Base-by-base conservation (phyloP, 2,888 invertebrate genomes). In the Tillus elongatus region DNA sequence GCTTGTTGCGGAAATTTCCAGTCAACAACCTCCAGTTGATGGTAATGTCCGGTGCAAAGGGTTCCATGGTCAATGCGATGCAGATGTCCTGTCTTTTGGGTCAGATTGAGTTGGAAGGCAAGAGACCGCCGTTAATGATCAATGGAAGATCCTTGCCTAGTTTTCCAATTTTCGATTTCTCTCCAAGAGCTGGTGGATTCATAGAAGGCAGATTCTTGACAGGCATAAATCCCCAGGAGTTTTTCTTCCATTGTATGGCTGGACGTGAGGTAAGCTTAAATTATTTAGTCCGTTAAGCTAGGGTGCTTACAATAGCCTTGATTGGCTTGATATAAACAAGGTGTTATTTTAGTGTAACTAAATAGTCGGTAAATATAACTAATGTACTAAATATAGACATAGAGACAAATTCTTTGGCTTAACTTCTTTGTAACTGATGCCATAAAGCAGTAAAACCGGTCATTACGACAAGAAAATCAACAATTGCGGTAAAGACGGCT, bases 241-340 rank as follows among this genome's bases (percentile, higher is more conserved):
- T 95, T 63, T 98, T 95, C 69, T 97, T 96, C 68, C 97, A 99
- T 73, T 97, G 97, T 59, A 99, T 99, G 97, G 98, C 98, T 36
- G 98, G 98, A 37, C 78, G 98, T 65, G 98, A 98, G 76, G 90
- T 80, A 61, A 56, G 60, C 45, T n/a, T n/a, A n/a, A 13, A 24
- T 2, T 35, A 14, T 24, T 19, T 19, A 19, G n/a, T n/a, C n/a
- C n/a, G n/a, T n/a, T n/a, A n/a, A n/a, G 30, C 4, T 29, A 8
- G n/a, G 30, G 11, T 8, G n/a, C n/a, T 4, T 9, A 29, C 30
- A 29, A 11, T 29, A 6, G 8, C n/a, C 4, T 9, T n/a, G 6
- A n/a, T 19, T 19, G 24, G 24, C n/a, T 19, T 19, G n/a, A 19
- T 19, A 19, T 19, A 19, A 19, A n/a, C n/a, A n/a, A n/a, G n/a